Percentiles rank a stretch among this genome's conserved stretches.
These are phyloP conservation scores for Alcedo quadribrachys DNA, from an alignment of 2,797 vertebrate genomes.

Conservation along the genomic window DNA sequence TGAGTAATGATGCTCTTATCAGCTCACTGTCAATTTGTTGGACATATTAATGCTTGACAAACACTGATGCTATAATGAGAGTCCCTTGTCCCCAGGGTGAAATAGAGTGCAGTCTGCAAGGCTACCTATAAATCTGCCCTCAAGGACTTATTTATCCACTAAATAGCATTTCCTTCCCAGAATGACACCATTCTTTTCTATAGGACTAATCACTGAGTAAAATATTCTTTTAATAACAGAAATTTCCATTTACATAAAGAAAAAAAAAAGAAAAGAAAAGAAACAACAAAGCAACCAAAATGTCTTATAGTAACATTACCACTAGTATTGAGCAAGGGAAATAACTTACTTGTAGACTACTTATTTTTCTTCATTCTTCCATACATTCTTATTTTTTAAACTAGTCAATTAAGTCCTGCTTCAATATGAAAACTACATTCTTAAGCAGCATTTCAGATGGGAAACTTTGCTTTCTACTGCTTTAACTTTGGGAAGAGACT, in stretches of 20 bases:
- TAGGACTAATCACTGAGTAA: neutral
- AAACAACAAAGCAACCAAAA: neutral
- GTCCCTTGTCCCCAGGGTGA: accelerated
- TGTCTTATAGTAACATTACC: neutral
- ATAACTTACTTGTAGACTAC: neutral
- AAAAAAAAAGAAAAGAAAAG: neutral
- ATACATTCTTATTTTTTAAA: neutral
- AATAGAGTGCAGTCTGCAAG: neutral
- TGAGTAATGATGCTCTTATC: neutral
- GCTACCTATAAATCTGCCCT: neutral
- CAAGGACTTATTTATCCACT: neutral
- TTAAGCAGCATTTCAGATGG: neutral
- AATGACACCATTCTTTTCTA: neutral
- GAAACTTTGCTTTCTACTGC: neutral
- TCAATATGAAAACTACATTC: neutral
- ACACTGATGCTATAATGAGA: neutral
- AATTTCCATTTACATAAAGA: neutral
- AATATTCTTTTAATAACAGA: neutral
- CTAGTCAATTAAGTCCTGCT: neutral
- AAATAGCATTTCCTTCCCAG: neutral
- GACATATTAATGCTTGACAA: neutral
- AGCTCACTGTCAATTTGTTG: neutral
- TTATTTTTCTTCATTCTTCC: neutral
- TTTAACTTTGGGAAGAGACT: neutral
- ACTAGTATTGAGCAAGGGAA: neutral